phyloP scores from a whole-genome alignment of 2,888 invertebrate genomes.

The Caenorhabditis sp. region DNA sequence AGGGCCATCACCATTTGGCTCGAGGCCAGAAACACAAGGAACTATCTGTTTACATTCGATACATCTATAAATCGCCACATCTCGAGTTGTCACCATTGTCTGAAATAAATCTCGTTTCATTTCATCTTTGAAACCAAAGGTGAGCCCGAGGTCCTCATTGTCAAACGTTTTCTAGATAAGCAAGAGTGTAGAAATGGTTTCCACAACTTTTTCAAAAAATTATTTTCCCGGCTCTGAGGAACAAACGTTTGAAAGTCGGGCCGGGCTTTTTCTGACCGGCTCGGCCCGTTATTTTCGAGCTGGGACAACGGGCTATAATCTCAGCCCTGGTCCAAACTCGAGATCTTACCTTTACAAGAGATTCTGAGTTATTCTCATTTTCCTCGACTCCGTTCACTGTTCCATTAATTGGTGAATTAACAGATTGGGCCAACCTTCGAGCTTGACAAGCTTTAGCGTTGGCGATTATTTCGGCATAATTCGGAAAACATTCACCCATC shows the following conservation, averaged over 20 bases:
- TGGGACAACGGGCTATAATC: too few relatives aligned
- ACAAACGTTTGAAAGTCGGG: too few relatives aligned
- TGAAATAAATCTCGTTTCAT: background rate
- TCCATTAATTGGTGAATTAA: background rate
- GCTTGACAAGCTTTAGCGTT: background rate
- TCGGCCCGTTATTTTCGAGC: too few relatives aligned
- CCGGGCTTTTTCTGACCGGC: too few relatives aligned
- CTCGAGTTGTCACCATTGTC: background rate
- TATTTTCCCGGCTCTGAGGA: too few relatives aligned
- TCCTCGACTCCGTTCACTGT: background rate
- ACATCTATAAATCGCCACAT: constrained; percentile 10
- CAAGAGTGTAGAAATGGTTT: too few relatives aligned
- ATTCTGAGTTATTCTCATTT: background rate
- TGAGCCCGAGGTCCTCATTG: too few relatives aligned
- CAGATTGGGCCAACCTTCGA: background rate
- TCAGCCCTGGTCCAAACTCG: background rate
- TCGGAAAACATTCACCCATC: constrained; percentile 62
- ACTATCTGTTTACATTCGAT: constrained; percentile 4
- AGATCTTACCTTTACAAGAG: background rate
- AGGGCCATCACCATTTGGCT: background rate
- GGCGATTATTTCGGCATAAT: background rate
- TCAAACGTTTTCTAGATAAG: too few relatives aligned
- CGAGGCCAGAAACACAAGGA: constrained; percentile 2
- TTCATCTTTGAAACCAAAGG: background rate
- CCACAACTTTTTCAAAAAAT: too few relatives aligned